Percentiles rank a stretch among this genome's conserved stretches.
phyloP scores from a whole-genome alignment of 2,888 invertebrate species.

The Mechanitis messenoides region DNA sequence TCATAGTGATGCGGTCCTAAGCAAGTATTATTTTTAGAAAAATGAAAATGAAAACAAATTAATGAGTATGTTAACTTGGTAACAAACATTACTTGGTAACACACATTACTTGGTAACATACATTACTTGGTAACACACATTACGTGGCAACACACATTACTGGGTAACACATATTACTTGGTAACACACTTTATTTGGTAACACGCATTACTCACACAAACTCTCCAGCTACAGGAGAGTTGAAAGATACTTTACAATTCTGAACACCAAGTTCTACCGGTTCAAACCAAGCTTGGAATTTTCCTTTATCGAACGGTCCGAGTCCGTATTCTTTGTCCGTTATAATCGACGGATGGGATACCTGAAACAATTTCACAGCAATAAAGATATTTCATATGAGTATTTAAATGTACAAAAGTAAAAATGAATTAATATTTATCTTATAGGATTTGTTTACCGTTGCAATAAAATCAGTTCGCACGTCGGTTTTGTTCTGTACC shows the following conservation, averaged over 20 bases:
- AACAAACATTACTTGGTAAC: constrained; percentile 21
- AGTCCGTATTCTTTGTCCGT: constrained; percentile 47
- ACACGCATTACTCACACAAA: constrained; percentile 51
- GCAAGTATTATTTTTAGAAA: not conserved
- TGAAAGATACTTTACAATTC: constrained; percentile 51
- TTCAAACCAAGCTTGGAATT: constrained; percentile 60
- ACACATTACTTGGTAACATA: constrained; percentile 16
- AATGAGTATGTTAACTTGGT: not conserved
- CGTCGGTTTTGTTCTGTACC: constrained; percentile 56
- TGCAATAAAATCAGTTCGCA: constrained; percentile 46
- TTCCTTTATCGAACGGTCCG: constrained; percentile 58
- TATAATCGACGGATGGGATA: constrained; percentile 54
- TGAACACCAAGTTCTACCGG: constrained; percentile 58
- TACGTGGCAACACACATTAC: constrained; percentile 8
- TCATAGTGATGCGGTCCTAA: not conserved
- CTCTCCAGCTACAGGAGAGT: constrained; percentile 57
- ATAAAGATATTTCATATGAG: not conserved
- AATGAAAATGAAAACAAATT: not conserved
- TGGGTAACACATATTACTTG: constrained; percentile 30
- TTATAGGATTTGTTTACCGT: constrained; percentile 37
- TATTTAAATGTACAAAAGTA: not conserved
- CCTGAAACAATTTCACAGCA: constrained; percentile 34
- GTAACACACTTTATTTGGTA: no score
- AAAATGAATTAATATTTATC: no score
- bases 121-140: constrained; percentile 22